Evolutionary conservation across 2,888 invertebrate genomes (phyloP).

Genomic region (Dryococelus australis): DNA sequence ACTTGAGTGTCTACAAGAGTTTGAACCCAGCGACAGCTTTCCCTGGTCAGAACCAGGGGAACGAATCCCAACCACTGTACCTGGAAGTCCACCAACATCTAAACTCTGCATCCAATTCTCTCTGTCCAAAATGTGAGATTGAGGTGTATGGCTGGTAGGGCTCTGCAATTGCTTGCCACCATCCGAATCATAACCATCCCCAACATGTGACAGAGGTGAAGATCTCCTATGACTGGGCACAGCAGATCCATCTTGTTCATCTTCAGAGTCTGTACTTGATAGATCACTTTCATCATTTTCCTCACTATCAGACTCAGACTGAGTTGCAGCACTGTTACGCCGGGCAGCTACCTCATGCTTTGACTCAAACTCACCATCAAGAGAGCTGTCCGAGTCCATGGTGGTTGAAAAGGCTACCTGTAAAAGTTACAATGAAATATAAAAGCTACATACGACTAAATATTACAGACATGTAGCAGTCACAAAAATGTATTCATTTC

Average conservation of each 20-base stretch:
- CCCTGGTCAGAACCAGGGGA: not conserved
- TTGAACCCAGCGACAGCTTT: not conserved
- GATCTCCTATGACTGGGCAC: not conserved
- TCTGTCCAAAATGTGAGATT: not conserved
- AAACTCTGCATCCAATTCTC: not conserved
- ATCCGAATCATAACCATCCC: not conserved
- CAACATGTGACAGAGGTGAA: not conserved
- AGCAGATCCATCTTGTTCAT: slow-evolving; percentile 1
- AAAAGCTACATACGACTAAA: not conserved
- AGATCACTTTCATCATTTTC: slow-evolving; percentile 18
- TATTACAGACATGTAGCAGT: not conserved
- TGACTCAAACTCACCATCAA: slow-evolving; percentile 44
- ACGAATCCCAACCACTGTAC: not conserved
- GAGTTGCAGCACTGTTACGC: slow-evolving; percentile 21
- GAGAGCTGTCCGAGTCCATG: slow-evolving; percentile 46
- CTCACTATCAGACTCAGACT: not conserved
- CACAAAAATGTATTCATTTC: not conserved
- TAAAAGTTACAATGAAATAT: slow-evolving; percentile 19
- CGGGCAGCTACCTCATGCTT: slow-evolving; percentile 34
- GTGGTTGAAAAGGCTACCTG: slow-evolving; percentile 33
- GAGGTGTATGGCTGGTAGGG: not conserved
- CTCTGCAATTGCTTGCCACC: not conserved
- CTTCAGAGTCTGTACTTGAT: not conserved
- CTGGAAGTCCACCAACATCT: not conserved
- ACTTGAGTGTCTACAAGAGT: not conserved